Base-by-base conservation (phyloP, 64 coral and sea anemone genomes). In the Actinia equina region DNA sequence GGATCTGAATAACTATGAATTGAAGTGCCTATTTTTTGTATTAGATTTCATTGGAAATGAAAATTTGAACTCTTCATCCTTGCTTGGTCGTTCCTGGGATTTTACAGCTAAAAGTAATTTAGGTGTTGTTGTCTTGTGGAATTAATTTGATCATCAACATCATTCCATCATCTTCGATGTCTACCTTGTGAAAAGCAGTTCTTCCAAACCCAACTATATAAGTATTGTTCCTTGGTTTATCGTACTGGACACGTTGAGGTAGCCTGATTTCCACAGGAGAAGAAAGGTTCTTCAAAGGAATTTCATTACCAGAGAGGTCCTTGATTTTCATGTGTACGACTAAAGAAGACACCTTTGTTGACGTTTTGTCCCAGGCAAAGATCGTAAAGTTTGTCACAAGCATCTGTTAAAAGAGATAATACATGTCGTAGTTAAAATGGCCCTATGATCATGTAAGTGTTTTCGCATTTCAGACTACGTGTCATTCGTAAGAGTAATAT, bases 121-220 rank as follows among this genome's bases (percentile, higher is more conserved):
- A n/a, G 10, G 78, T 67, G 19, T 9, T 8, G 87, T 52, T 82
- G 44, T 89, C 44, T 49, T 89, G 41, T 62, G 87, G 87, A 44
- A 43, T 77, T n/a, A 89, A 59, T 17, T 69, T 89, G 7, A 89
- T 30, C 53, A 89, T 7, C 78, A 89, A 44, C 26, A 42, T 80
- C 77, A 81, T 82, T 2, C 20, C 25, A 14, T 74, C 69, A 12
- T 74, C 69, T 15, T 30, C 10, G 14, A 74, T 13, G 4, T 74
- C 25, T 3, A 74, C 25, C 27, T 81, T 81, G 22, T 81, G 78
- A 23, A 22, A 81, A 52, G 7, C 49, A 44, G 43, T 81, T 52
- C 78, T 44, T 37, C 78, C 78, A 52, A 81, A 81, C 18, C 49
- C 78, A 17, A 81, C 5, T 0, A n/a, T 4, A 20, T 49, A 81